Conservation (phyloP, 2,797 vertebrate species). For the Periophthalmus magnuspinnatus region DNA sequence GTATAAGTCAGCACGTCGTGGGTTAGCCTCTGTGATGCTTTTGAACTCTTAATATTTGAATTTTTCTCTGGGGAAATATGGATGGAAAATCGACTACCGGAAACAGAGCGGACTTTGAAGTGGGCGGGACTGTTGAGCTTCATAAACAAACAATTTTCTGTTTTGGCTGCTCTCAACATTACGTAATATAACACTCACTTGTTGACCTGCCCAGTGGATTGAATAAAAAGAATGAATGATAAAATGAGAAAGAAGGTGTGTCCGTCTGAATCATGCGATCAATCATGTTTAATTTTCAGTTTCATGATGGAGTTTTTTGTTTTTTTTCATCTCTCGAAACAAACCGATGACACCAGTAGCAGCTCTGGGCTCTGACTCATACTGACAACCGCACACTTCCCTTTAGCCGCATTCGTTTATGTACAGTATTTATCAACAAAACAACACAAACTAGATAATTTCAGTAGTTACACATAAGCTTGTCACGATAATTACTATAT, state of each 20-base stretch:
- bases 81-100: no score
- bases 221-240: no score
- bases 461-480: no score
- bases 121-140: no score
- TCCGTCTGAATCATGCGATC: slow-evolving; percentile 7
- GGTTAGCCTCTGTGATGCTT: no score
- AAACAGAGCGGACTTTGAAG: no score
- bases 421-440: not conserved
- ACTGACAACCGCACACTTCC: slow-evolving; percentile 7
- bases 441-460: not conserved
- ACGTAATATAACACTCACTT: not conserved
- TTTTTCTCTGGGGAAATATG: no score
- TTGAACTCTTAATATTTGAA: no score
- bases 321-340: slow-evolving; percentile 36
- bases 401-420: not conserved
- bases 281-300: slow-evolving; percentile 21
- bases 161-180: not conserved
- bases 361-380: slow-evolving; percentile 47
- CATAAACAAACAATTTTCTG: not conserved
- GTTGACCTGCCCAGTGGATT: not conserved
- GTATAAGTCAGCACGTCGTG: no score
- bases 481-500: no score
- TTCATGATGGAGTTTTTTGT: slow-evolving; percentile 25
- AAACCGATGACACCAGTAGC: slow-evolving; percentile 31
- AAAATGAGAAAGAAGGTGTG: not conserved